Evolutionary conservation across 2,888 invertebrate genomes (phyloP), one percentile per base, ranked within the genome.

Genomic region (Papilio gigon): DNA sequence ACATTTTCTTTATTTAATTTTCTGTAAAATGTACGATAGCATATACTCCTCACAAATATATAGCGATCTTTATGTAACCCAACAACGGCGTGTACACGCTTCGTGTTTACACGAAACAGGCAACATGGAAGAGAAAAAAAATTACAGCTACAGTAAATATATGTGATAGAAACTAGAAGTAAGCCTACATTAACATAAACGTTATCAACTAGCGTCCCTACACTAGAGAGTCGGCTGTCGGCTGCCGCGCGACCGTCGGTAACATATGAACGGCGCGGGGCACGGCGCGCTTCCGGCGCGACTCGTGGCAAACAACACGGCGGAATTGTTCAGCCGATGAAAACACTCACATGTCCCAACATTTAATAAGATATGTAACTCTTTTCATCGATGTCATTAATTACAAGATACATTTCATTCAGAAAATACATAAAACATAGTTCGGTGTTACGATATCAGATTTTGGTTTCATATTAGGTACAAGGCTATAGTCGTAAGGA

Each of bases 11-110:
- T 87, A 86, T 86, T 89, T 89, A 84, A 81, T 91, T 91, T 92
- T 92, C 89, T 92, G 92, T 91, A 92, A 92, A 91, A 92, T 91
- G 90, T 92, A 92, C 90, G 90, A 89, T 92, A 91, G 89, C 90
- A 90, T 92, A 90, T 90, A 89, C 87, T 91, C 87, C 84, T 91
- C 91, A 89, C 91, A 91, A 90, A 90, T 89, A 88, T 86, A 86
- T 87, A 87, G 78, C 82, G 78, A 79, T 84, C 81, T 81, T 82
- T 84, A 84, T 85, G 81, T 84, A 84, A 85, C 85, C 87, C 83
- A 86, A 87, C 85, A 86, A 84, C 81, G 78, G 82, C 82, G 83
- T 79, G 17, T 53, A 68, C 70, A 71, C 73, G 78, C 82, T 83
- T 78, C 75, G 80, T 50, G 59, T 78, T 72, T 6, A 73, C 78